A percentile compares a stretch with the other conserved stretches of the same genome.
Evolutionary conservation across 2,113 vertebrate genomes (phyloP).

Genomic region (Coregonus clupeaformis): DNA sequence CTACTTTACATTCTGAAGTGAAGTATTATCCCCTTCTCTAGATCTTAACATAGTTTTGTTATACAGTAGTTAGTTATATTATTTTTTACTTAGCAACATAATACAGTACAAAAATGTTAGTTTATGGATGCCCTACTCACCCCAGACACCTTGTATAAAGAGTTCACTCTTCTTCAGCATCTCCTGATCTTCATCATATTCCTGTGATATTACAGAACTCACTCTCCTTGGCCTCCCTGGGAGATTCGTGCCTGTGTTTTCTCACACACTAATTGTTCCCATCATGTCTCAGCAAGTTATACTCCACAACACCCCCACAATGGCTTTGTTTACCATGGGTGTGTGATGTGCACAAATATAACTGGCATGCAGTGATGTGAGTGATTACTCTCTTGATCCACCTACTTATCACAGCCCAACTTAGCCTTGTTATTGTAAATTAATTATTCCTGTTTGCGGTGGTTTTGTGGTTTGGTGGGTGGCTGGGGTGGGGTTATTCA

Average conservation of each 20-base stretch:
- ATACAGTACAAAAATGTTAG: neutral
- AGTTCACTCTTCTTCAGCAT: neutral
- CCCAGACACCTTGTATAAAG: neutral
- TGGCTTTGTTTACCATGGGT: neutral
- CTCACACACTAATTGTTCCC: conserved; percentile 1
- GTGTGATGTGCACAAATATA: neutral
- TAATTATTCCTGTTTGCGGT: no score
- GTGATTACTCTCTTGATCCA: neutral
- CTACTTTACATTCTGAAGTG: neutral
- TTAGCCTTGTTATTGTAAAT: neutral
- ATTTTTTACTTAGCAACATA: no score
- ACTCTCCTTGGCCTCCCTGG: neutral
- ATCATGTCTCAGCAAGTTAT: neutral
- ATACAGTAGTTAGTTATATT: no score
- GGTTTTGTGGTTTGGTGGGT: no score
- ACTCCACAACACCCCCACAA: neutral
- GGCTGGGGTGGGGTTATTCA: no score
- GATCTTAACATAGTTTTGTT: no score
- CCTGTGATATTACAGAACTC: neutral
- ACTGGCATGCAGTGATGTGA: neutral
- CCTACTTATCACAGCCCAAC: neutral
- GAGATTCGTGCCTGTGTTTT: neutral
- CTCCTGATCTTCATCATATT: neutral
- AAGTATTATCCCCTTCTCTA: neutral
- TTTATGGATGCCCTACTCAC: neutral